Conservation (phyloP, 1,140 invertebrate species). For the Caenorhabditis remanei region DNA sequence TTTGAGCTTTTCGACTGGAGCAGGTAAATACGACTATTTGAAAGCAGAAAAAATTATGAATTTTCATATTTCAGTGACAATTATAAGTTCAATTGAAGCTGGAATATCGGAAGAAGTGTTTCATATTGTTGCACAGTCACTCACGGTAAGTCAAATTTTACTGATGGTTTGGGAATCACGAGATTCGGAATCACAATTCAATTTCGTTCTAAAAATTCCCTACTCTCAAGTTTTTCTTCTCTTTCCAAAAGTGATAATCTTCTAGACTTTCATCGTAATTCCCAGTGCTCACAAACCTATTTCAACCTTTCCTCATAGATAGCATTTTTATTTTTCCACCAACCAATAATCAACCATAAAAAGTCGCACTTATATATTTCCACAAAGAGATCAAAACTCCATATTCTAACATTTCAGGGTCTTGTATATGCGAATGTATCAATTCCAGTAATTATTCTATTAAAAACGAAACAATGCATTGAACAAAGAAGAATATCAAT, state of each 20-base stretch:
- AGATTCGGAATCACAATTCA: too few relatives aligned
- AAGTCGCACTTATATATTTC: too few relatives aligned
- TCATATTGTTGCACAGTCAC: background rate
- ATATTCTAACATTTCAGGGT: background rate
- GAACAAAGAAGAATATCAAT: background rate
- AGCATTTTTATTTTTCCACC: too few relatives aligned
- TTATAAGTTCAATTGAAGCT: background rate
- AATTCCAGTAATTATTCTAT: background rate
- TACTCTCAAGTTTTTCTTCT: background rate
- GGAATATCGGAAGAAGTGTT: conserved; percentile 23
- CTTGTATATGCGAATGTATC: conserved; percentile 9
- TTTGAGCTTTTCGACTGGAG: background rate
- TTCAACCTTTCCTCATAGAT: too few relatives aligned
- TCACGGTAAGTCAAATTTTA: background rate
- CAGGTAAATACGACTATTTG: background rate
- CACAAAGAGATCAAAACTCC: background rate
- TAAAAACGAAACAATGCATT: conserved; percentile 32
- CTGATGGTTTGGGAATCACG: too few relatives aligned
- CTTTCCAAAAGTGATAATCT: background rate
- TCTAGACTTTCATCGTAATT: background rate
- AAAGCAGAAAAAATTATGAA: background rate
- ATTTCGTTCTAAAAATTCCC: too few relatives aligned
- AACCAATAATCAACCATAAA: too few relatives aligned
- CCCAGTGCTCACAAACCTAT: too few relatives aligned
- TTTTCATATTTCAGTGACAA: background rate